Evolutionary conservation across 2,888 invertebrate genomes (phyloP).

Genomic region (Brachyptera risi): DNA sequence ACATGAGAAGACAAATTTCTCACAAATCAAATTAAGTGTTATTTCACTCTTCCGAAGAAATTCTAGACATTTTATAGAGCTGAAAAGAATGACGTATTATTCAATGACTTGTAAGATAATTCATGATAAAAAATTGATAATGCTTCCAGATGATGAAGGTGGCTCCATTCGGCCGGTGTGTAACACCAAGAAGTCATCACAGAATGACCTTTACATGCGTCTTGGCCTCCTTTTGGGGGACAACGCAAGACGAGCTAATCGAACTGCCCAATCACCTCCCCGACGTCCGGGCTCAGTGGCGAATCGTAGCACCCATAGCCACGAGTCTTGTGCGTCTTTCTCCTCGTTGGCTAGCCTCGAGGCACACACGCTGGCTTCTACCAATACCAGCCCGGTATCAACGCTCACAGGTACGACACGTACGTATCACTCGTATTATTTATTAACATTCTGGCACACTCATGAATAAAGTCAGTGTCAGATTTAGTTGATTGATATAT

Average conservation of each 20-base stretch:
- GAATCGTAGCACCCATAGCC: slow-evolving; percentile 39
- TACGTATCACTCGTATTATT: neutral
- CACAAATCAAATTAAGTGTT: too few relatives aligned
- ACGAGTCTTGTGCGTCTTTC: slow-evolving; percentile 48
- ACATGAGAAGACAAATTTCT: too few relatives aligned
- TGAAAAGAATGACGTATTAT: too few relatives aligned
- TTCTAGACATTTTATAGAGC: too few relatives aligned
- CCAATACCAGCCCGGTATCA: slow-evolving; percentile 85
- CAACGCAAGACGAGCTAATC: slow-evolving; percentile 50
- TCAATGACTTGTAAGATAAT: neutral
- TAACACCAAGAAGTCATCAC: slow-evolving; percentile 49
- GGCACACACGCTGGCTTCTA: slow-evolving; percentile 65
- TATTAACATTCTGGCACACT: too few relatives aligned
- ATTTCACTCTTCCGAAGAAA: too few relatives aligned
- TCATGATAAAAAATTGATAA: neutral
- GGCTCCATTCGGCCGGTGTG: slow-evolving; percentile 59
- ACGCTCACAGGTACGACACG: slow-evolving; percentile 64
- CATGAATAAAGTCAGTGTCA: too few relatives aligned
- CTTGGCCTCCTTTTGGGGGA: slow-evolving; percentile 77
- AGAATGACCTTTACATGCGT: slow-evolving; percentile 78
- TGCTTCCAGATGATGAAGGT: slow-evolving; percentile 63
- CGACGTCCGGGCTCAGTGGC: slow-evolving; percentile 22
- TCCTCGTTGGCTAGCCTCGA: slow-evolving; percentile 55
- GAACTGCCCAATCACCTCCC: slow-evolving; percentile 49
- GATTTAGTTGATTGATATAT: too few relatives aligned